These are phyloP conservation scores for Congeria kusceri DNA, from an alignment of 2,888 invertebrate genomes.

Conservation along the genomic window DNA sequence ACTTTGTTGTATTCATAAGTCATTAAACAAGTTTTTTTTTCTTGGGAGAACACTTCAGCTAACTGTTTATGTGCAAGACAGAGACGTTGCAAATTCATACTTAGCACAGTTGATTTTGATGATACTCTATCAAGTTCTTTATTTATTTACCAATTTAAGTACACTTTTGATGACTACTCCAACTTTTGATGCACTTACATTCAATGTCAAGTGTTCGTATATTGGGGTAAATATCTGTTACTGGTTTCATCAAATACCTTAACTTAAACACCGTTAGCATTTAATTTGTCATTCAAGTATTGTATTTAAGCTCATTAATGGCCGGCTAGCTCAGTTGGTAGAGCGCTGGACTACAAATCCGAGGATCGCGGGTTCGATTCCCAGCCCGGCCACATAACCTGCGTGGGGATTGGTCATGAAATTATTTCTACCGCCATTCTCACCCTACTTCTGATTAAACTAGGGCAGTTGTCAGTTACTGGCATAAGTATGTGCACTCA, in stretches of 20 bases:
- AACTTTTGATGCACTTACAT: constrained; percentile 46
- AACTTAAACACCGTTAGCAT: constrained; percentile 10
- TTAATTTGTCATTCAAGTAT: constrained; percentile 17
- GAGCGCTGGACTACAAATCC: too few species aligned
- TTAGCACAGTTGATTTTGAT: constrained; percentile 29
- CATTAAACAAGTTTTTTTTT: constrained; percentile 15
- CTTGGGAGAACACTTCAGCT: background rate
- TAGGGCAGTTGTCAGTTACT: too few species aligned
- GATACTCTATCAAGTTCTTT: constrained; percentile 35
- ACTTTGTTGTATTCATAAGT: constrained; percentile 38
- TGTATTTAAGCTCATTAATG: constrained; percentile 22
- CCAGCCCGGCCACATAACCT: too few species aligned
- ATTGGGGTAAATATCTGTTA: constrained; percentile 20
- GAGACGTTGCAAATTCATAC: background rate
- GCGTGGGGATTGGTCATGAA: too few species aligned
- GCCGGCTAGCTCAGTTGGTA: too few species aligned
- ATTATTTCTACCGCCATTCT: too few species aligned
- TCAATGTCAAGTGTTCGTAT: constrained; percentile 27
- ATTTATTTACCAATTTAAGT: constrained; percentile 39
- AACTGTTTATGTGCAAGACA: background rate
- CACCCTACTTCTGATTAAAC: too few species aligned
- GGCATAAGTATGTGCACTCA: too few species aligned
- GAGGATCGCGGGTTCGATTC: too few species aligned
- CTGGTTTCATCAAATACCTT: constrained; percentile 32
- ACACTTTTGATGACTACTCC: constrained; percentile 3